Percentiles rank a stretch among this genome's conserved stretches.
Conservation (phyloP, 2,113 vertebrate species). For the Indri indri region DNA sequence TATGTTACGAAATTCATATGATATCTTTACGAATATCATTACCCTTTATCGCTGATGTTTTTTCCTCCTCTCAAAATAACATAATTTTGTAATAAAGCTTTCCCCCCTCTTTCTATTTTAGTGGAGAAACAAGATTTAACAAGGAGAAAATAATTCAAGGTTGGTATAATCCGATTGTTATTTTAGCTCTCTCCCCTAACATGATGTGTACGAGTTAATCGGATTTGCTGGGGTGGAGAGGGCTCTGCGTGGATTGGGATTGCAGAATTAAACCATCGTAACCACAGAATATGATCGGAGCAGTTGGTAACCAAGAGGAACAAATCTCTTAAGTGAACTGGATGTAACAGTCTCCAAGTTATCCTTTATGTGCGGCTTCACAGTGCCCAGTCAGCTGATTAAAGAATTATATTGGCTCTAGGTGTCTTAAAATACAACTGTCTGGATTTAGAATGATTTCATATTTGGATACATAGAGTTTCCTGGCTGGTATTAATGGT, state of each 20-base stretch:
- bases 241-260: neutral
- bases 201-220: neutral
- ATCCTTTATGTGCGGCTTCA: neutral
- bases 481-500: neutral
- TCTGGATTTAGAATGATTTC: conserved; percentile 21
- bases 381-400: neutral
- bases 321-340: neutral
- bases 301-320: neutral
- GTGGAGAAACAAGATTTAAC: conserved; percentile 96
- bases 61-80: conserved; percentile 8
- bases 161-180: conserved; percentile 75
- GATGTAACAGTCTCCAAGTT: neutral
- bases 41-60: neutral
- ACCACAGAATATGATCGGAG: neutral
- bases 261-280: neutral
- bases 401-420: neutral
- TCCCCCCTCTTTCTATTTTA: conserved; percentile 76
- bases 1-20: neutral
- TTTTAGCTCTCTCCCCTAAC: neutral
- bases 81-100: neutral
- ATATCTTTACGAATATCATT: neutral
- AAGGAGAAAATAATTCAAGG: conserved; percentile 96
- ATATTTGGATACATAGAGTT: conserved; percentile 27
- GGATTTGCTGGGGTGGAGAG: neutral
- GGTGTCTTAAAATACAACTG: conserved; percentile 33